Conservation (phyloP, 1,140 invertebrate genomes). For the Phthorimaea operculella region DNA sequence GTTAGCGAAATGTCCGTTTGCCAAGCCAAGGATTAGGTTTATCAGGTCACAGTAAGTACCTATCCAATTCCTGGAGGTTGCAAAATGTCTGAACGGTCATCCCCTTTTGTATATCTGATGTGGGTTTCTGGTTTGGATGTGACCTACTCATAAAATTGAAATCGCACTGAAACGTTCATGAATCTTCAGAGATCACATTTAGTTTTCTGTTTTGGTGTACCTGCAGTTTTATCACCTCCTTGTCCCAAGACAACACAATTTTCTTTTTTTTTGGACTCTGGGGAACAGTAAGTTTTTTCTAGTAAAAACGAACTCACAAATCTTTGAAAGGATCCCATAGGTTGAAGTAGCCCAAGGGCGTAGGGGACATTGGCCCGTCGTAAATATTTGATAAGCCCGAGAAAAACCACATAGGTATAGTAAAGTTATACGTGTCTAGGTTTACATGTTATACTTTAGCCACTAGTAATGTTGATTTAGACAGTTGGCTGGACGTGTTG, state of each 20-base stretch:
- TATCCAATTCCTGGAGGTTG: too few relatives aligned
- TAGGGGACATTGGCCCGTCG: conserved; percentile 1
- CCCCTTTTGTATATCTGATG: too few relatives aligned
- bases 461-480: not conserved
- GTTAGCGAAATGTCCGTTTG: not conserved
- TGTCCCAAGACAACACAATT: not conserved
- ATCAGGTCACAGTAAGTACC: not conserved
- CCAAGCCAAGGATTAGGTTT: not conserved
- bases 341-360: not conserved
- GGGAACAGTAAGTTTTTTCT: not conserved
- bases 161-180: too few relatives aligned
- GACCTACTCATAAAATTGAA: too few relatives aligned
- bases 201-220: too few relatives aligned
- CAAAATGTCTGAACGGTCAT: too few relatives aligned
- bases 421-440: too few relatives aligned
- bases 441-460: too few relatives aligned
- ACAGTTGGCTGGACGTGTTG: not conserved
- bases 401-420: not conserved
- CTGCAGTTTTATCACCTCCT: too few relatives aligned
- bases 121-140: too few relatives aligned
- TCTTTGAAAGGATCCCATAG: conserved; percentile 1
- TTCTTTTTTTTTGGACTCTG: not conserved
- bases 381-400: conserved; percentile 4
- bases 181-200: too few relatives aligned
- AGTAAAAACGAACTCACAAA: conserved; percentile 1